A percentile compares a stretch with the other conserved stretches of the same genome.
Conservation (phyloP, 2,888 invertebrate genomes). For the Nymphalis polychloros region DNA sequence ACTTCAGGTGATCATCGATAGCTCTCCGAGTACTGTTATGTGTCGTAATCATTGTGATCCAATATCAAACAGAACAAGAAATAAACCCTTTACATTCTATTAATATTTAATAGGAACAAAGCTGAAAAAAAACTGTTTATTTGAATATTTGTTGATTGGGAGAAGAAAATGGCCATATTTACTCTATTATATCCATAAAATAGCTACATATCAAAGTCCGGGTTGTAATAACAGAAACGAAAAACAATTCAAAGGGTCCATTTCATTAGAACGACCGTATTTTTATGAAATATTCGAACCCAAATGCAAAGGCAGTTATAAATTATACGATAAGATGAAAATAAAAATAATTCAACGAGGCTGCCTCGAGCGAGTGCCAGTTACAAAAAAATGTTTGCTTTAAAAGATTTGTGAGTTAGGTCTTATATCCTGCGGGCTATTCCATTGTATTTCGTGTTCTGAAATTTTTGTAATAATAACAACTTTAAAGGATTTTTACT, state of each 20-base stretch:
- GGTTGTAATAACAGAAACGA: neutral
- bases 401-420: conserved; percentile 19
- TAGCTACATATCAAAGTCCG: neutral
- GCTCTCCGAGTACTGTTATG: too few relatives aligned
- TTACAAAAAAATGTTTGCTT: conserved; percentile 28
- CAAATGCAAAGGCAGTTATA: conserved; percentile 29
- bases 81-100: too few relatives aligned
- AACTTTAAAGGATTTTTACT: conserved; percentile 1
- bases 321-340: conserved; percentile 35
- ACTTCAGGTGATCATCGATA: too few relatives aligned
- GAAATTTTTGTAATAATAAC: conserved; percentile 18
- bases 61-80: too few relatives aligned
- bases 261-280: conserved; percentile 5
- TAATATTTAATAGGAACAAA: too few relatives aligned
- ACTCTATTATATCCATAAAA: neutral
- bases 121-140: too few relatives aligned
- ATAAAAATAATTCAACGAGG: conserved; percentile 30
- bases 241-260: conserved; percentile 13
- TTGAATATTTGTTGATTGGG: too few relatives aligned
- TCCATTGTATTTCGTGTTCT: conserved; percentile 15
- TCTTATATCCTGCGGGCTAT: conserved; percentile 16
- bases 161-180: too few relatives aligned
- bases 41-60: too few relatives aligned
- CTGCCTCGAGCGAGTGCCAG: conserved; percentile 27
- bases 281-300: conserved; percentile 14